Percentiles rank a stretch among this genome's conserved stretches.
phyloP scores from a whole-genome alignment of 2,797 vertebrate genomes.

The Spinus olivaceus region DNA sequence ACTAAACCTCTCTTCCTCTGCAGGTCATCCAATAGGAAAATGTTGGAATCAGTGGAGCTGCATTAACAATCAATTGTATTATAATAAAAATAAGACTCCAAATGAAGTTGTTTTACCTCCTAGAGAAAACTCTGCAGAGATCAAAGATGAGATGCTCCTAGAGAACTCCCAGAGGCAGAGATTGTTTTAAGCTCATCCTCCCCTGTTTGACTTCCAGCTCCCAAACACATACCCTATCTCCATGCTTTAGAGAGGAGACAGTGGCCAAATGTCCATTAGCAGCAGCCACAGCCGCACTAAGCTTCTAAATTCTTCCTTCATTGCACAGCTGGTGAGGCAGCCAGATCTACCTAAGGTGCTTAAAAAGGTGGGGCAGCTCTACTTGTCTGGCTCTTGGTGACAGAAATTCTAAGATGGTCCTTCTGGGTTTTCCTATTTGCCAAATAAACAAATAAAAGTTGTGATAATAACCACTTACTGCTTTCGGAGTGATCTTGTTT shows the following conservation, averaged over 20 bases:
- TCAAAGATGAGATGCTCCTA: background rate
- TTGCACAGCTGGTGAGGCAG: background rate
- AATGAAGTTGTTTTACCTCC: slow-evolving; percentile 1
- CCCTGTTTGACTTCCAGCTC: background rate
- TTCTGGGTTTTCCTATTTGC: background rate
- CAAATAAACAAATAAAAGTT: background rate
- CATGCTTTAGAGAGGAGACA: background rate
- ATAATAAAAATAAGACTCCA: background rate
- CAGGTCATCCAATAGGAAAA: background rate
- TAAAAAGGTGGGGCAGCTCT: background rate
- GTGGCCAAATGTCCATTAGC: background rate
- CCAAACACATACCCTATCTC: background rate
- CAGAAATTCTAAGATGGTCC: background rate
- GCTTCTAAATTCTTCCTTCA: background rate
- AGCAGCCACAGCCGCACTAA: background rate
- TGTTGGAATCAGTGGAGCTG: background rate
- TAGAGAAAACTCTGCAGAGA: background rate
- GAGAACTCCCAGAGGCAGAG: background rate
- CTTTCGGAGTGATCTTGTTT: background rate
- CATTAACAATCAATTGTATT: background rate
- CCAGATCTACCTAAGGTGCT: background rate
- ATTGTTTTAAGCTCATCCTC: background rate
- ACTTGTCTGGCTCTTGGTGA: background rate
- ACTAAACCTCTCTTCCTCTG: background rate
- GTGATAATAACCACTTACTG: background rate